Conservation (phyloP, 2,888 invertebrate genomes). For the Exocentrus adspersus region DNA sequence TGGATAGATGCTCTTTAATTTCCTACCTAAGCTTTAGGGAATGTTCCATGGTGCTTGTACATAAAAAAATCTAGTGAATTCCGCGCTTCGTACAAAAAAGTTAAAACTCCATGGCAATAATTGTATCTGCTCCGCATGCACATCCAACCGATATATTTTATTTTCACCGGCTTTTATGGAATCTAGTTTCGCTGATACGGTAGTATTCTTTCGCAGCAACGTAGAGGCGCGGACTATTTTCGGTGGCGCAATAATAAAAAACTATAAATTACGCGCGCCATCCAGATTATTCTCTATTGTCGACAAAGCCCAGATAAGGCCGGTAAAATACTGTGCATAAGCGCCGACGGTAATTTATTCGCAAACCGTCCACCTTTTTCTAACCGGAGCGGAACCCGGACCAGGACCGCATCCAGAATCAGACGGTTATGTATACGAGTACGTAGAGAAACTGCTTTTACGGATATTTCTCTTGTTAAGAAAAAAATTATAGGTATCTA, state of each 20-base stretch:
- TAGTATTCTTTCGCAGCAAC: neutral
- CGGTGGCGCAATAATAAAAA: constrained; percentile 1
- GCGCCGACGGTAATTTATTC: constrained; percentile 8
- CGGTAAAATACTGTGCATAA: constrained; percentile 11
- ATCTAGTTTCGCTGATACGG: neutral
- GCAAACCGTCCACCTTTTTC: neutral
- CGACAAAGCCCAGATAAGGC: constrained; percentile 18
- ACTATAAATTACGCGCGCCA: constrained; percentile 6
- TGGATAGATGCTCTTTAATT: too few relatives aligned
- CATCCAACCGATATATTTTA: constrained; percentile 1
- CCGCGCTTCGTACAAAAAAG: too few relatives aligned
- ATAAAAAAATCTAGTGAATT: neutral
- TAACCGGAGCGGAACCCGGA: neutral
- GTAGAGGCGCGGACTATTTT: constrained; percentile 4
- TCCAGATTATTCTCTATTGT: constrained; percentile 15
- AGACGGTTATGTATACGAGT: too few relatives aligned
- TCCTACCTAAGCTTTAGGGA: too few relatives aligned
- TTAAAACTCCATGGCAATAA: too few relatives aligned
- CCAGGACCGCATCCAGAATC: neutral
- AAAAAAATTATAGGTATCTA: too few relatives aligned
- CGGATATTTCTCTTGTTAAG: too few relatives aligned
- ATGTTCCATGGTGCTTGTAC: too few relatives aligned
- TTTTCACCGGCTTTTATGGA: neutral
- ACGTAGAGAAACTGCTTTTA: too few relatives aligned
- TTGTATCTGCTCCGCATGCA: neutral